Evolutionary conservation across 2,888 invertebrate species (phyloP).

Genomic region (Perdita meconis): DNA sequence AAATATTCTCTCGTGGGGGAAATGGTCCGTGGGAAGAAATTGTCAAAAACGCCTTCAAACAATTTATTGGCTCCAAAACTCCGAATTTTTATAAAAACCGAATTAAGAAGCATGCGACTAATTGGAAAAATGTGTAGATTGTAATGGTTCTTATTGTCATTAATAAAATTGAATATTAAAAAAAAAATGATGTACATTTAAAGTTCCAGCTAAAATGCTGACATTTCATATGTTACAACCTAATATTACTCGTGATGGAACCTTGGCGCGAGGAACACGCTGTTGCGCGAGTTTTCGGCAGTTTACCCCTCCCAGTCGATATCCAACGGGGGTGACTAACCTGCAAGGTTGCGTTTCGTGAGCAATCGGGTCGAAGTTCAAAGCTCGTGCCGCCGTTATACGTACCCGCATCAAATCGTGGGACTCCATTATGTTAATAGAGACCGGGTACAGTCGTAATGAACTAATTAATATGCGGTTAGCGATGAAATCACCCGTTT

Average conservation of each 20-base stretch:
- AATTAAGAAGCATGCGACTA: too few relatives aligned
- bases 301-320: constrained; percentile 37
- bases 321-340: constrained; percentile 46
- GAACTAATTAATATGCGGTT: constrained; percentile 23
- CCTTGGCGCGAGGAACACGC: background rate
- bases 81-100: too few relatives aligned
- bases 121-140: too few relatives aligned
- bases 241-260: background rate
- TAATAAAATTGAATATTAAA: too few relatives aligned
- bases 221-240: too few relatives aligned
- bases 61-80: too few relatives aligned
- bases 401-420: constrained; percentile 5
- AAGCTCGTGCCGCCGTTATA: constrained; percentile 7
- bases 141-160: too few relatives aligned
- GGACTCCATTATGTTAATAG: constrained; percentile 33
- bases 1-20: too few relatives aligned
- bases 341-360: constrained; percentile 40
- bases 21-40: too few relatives aligned
- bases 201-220: too few relatives aligned
- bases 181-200: too few relatives aligned
- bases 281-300: constrained; percentile 41
- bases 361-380: constrained; percentile 36
- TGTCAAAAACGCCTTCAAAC: too few relatives aligned
- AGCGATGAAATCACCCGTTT: background rate
- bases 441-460: constrained; percentile 4